Evolutionary conservation across 2,888 invertebrate species (phyloP).

Genomic region (Branchipolynoe longqiensis): DNA sequence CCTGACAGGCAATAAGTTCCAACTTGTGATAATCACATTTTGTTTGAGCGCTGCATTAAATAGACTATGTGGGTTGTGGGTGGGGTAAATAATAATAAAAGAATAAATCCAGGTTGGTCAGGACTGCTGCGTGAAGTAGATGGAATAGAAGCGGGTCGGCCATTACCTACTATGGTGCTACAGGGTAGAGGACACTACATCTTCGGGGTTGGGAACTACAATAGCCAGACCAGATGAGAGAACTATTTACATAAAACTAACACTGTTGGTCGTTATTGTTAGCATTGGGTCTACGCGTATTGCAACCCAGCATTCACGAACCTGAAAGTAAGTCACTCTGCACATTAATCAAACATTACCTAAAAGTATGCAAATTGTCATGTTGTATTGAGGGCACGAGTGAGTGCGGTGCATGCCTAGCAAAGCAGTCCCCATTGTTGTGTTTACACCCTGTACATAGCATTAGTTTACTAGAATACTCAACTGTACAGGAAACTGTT

Average conservation of each 20-base stretch:
- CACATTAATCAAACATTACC: neutral
- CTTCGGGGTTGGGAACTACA: no score
- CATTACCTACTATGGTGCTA: slow-evolving; percentile 45
- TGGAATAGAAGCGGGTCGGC: no score
- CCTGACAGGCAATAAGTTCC: no score
- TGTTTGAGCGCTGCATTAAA: no score
- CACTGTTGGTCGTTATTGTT: neutral
- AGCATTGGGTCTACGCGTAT: neutral
- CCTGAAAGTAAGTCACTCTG: slow-evolving; percentile 21
- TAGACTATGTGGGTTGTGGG: no score
- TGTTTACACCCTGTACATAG: neutral
- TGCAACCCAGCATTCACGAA: neutral
- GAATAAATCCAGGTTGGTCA: no score
- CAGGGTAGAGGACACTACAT: slow-evolving; percentile 50
- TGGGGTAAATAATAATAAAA: no score
- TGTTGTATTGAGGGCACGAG: neutral
- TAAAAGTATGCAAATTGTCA: neutral
- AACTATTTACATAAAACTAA: no score
- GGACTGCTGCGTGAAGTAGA: no score
- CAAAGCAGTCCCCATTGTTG: slow-evolving; percentile 8
- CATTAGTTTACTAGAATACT: slow-evolving; percentile 40
- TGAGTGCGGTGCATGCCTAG: slow-evolving; percentile 30
- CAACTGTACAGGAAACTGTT: neutral
- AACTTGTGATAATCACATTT: no score
- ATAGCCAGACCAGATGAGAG: no score